These are phyloP conservation scores for Ramphastos sulfuratus DNA, from an alignment of 2,113 vertebrate species.

Conservation along the genomic window DNA sequence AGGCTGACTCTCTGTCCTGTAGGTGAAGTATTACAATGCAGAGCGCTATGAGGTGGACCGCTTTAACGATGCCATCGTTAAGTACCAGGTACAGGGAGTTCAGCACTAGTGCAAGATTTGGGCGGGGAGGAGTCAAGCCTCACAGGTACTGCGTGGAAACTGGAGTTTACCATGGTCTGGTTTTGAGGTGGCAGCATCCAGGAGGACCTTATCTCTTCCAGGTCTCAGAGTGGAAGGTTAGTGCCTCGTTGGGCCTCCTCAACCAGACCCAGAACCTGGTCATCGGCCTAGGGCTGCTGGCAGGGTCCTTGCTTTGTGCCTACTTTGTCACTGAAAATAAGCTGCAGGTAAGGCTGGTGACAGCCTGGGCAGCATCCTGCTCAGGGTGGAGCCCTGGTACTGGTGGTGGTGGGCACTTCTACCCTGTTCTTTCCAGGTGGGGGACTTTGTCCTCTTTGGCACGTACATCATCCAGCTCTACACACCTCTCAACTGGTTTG, in stretches of 20 bases:
- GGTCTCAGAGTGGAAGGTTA: slow-evolving; percentile 91
- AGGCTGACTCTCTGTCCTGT: neutral
- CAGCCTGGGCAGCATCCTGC: neutral
- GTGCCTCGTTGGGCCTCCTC: slow-evolving; percentile 88
- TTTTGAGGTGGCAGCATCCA: neutral
- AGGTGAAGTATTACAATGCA: slow-evolving; percentile 98
- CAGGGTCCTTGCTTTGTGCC: slow-evolving; percentile 91
- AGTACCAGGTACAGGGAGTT: slow-evolving; percentile 84
- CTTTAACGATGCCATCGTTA: slow-evolving; percentile 87
- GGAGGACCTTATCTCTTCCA: slow-evolving; percentile 16
- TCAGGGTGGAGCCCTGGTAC: rapidly evolving
- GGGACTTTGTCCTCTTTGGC: slow-evolving; percentile 94
- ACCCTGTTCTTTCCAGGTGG: slow-evolving; percentile 78
- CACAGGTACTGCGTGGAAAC: neutral
- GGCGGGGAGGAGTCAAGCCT: neutral
- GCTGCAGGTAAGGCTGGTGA: slow-evolving; percentile 80
- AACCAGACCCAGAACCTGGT: slow-evolving; percentile 96
- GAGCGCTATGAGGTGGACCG: slow-evolving; percentile 89
- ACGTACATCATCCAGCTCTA: slow-evolving; percentile 98
- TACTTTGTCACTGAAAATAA: slow-evolving; percentile 91
- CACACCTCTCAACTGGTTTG: slow-evolving; percentile 96
- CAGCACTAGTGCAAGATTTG: neutral
- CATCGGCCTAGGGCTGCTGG: slow-evolving; percentile 87
- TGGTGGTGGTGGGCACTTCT: neutral
- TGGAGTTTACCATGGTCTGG: neutral